Evolutionary conservation across 2,888 invertebrate genomes (phyloP).

Genomic region (Coenonympha glycerion): DNA sequence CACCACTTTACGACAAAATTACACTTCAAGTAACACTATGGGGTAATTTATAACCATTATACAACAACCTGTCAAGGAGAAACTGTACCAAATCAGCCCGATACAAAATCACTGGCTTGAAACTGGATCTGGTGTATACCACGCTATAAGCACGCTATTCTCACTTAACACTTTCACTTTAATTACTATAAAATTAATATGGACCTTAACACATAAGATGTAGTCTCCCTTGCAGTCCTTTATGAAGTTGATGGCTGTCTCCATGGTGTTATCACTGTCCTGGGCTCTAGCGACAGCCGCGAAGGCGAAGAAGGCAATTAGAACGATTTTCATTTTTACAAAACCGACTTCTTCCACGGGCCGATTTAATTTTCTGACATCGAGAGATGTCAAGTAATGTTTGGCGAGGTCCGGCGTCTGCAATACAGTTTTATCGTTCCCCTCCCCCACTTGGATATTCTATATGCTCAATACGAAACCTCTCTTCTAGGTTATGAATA

Average conservation of each 20-base stretch:
- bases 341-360: constrained; percentile 36
- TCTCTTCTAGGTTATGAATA: constrained; percentile 58
- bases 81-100: constrained; percentile 34
- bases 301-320: constrained; percentile 53
- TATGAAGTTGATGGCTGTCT: constrained; percentile 80
- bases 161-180: constrained; percentile 64
- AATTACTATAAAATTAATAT: constrained; percentile 51
- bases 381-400: constrained; percentile 65
- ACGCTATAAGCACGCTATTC: constrained; percentile 34
- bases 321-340: constrained; percentile 56
- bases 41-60: constrained; percentile 21
- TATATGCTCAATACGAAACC: constrained; percentile 42
- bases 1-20: not conserved
- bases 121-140: constrained; percentile 38
- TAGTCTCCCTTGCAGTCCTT: constrained; percentile 83
- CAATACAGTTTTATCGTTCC: constrained; percentile 69
- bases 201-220: constrained; percentile 83
- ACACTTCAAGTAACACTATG: not conserved
- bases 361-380: constrained; percentile 56
- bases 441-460: constrained; percentile 51
- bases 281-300: constrained; percentile 62
- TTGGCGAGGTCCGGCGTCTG: constrained; percentile 50
- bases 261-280: constrained; percentile 73
- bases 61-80: constrained; percentile 30
- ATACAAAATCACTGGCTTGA: too few relatives aligned